Conservation (phyloP, 1,140 invertebrate species). For the Paraescarpia echinospica region DNA sequence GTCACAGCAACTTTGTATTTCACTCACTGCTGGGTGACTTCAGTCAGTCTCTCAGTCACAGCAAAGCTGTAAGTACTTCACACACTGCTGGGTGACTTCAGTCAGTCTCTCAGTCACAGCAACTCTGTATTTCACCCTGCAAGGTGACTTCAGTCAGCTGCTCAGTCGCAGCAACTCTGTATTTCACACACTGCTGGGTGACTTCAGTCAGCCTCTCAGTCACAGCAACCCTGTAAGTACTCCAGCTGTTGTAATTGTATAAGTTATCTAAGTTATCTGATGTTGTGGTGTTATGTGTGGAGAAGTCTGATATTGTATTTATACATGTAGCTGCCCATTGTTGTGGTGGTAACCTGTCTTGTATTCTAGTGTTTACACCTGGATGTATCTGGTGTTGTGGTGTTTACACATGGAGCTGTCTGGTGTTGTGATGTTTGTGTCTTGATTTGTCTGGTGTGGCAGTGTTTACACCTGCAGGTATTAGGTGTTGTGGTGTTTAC, state of each 20-base stretch:
- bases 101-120: conserved; percentile 11
- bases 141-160: too few species aligned
- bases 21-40: conserved; percentile 14
- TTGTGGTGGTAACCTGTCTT: too few species aligned
- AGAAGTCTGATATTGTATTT: too few species aligned
- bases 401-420: conserved; percentile 66
- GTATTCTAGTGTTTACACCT: neutral
- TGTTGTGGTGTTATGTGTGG: too few species aligned
- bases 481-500: conserved; percentile 57
- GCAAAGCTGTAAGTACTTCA: conserved; percentile 3
- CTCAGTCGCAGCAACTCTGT: too few species aligned
- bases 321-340: too few species aligned
- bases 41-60: conserved; percentile 12
- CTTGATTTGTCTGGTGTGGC: too few species aligned
- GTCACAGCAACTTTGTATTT: too few species aligned
- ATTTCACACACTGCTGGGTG: neutral
- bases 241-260: too few species aligned
- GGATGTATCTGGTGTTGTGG: conserved; percentile 43
- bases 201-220: conserved; percentile 15
- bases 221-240: conserved; percentile 11
- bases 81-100: conserved; percentile 2
- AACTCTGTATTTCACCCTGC: too few species aligned
- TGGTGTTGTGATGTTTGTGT: conserved; percentile 66
- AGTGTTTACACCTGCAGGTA: too few species aligned
- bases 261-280: too few species aligned